Conservation (phyloP, 2,113 vertebrate species). For the Microcebus tavaratra region DNA sequence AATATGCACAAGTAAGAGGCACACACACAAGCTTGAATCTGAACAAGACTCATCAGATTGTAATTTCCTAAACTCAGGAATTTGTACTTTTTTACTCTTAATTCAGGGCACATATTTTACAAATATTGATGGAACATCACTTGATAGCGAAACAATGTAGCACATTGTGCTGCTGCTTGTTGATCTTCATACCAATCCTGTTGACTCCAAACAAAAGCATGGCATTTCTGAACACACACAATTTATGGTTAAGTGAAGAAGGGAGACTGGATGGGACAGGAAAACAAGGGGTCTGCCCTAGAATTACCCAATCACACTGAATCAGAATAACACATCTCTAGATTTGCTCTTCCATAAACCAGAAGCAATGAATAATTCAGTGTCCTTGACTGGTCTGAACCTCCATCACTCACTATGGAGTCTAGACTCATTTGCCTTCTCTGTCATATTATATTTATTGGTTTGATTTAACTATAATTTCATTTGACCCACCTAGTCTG, state of each 20-base stretch:
- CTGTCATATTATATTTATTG: neutral
- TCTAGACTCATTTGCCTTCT: neutral
- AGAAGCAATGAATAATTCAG: neutral
- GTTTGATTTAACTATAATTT: constrained; percentile 13
- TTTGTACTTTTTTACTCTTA: neutral
- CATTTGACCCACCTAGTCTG: neutral
- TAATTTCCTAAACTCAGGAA: neutral
- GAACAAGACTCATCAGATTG: neutral
- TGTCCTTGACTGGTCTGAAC: neutral
- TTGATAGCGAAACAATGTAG: neutral
- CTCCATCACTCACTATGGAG: neutral
- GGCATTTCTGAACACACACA: neutral
- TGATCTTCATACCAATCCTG: neutral
- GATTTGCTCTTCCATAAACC: neutral
- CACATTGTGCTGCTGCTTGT: neutral
- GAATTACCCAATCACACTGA: neutral
- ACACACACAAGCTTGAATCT: neutral
- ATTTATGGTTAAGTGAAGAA: neutral
- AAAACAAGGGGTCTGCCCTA: neutral
- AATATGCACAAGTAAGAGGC: neutral
- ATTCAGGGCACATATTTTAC: neutral
- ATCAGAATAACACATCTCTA: neutral
- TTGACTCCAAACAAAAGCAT: neutral
- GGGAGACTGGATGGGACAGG: neutral
- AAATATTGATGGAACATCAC: neutral